Evolutionary conservation across 2,113 vertebrate species (phyloP).

Genomic region (Holacanthus passer): DNA sequence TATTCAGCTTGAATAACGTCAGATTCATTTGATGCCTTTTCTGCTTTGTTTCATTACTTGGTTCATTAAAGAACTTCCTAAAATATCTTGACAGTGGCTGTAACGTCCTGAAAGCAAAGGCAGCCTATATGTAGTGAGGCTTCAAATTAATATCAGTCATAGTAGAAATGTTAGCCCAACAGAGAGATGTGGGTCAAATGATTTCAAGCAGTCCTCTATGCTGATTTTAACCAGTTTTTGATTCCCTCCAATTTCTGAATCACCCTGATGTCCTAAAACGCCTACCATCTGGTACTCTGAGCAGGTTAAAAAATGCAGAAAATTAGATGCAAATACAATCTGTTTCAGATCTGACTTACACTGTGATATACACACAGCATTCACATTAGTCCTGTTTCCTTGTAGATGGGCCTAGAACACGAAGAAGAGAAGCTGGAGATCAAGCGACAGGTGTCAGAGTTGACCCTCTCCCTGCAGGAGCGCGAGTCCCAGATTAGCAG

Average conservation of each 20-base stretch:
- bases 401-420: slow-evolving; percentile 94
- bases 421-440: slow-evolving; percentile 98
- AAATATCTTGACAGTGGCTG: not conserved
- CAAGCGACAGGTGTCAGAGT: slow-evolving; percentile 95
- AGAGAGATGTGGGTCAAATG: not conserved
- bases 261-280: not conserved
- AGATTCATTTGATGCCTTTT: not conserved
- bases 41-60: not conserved
- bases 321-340: slow-evolving; percentile 32
- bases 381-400: slow-evolving; percentile 18
- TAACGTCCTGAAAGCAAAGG: not conserved
- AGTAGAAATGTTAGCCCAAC: not conserved
- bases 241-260: slow-evolving; percentile 35
- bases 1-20: not conserved
- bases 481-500: slow-evolving; percentile 95
- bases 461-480: slow-evolving; percentile 96
- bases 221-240: not conserved
- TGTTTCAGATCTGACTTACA: not conserved
- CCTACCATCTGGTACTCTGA: not conserved
- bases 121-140: not conserved
- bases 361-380: not conserved
- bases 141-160: not conserved
- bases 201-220: slow-evolving; percentile 3
- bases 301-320: slow-evolving; percentile 16
- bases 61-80: not conserved